Conservation (phyloP, 2,113 vertebrate genomes). For the Orthonyx spaldingii region DNA sequence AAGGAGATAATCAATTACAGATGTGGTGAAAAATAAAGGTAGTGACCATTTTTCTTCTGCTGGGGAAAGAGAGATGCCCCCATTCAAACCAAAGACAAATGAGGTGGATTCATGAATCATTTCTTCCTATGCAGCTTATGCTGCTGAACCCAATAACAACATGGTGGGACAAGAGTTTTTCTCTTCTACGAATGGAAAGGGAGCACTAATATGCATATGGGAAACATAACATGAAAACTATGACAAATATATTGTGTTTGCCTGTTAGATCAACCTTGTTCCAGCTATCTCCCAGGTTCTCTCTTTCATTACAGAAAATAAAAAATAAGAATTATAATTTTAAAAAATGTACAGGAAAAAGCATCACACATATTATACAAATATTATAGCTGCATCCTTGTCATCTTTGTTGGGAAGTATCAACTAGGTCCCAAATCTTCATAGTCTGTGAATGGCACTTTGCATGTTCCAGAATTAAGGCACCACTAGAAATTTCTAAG, state of each 20-base stretch:
- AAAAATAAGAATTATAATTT: too few relatives aligned
- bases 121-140: not conserved
- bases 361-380: too few relatives aligned
- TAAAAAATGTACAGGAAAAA: not conserved
- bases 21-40: not conserved
- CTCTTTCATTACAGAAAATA: not conserved
- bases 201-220: not conserved
- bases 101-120: not conserved
- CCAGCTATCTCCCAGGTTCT: not conserved
- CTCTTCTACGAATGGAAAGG: not conserved
- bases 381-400: not conserved
- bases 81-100: not conserved
- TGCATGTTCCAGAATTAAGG: not conserved
- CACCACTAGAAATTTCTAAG: not conserved
- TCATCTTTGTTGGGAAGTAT: not conserved
- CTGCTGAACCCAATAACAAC: not conserved
- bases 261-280: not conserved
- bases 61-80: not conserved
- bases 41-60: not conserved
- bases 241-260: not conserved
- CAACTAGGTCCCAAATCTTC: rapidly evolving
- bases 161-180: not conserved
- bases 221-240: not conserved
- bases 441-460: not conserved
- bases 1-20: not conserved